Conservation (phyloP, 2,113 vertebrate genomes). For the Camelus dromedarius region DNA sequence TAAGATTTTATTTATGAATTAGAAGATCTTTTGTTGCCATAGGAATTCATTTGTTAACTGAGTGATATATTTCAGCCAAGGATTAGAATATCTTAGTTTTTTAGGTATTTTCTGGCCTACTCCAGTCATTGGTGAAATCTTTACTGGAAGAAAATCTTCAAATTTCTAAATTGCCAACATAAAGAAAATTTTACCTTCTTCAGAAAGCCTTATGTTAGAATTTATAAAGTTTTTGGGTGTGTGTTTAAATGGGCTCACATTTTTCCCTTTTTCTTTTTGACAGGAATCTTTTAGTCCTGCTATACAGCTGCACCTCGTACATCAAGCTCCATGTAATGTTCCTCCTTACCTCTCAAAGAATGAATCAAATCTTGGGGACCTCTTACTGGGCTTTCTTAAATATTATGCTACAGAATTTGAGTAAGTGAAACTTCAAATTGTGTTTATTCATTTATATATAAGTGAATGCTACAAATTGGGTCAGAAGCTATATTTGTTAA, state of each 20-base stretch:
- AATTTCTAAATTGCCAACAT: constrained; percentile 40
- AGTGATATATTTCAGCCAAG: neutral
- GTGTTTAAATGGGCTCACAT: constrained; percentile 16
- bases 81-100: constrained; percentile 56
- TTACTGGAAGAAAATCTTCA: constrained; percentile 58
- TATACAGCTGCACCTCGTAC: constrained; percentile 93
- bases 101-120: constrained; percentile 15
- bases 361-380: constrained; percentile 93
- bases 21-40: constrained; percentile 44
- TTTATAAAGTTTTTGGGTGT: neutral
- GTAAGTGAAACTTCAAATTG: constrained; percentile 87
- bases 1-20: constrained; percentile 41
- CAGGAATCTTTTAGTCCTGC: constrained; percentile 94
- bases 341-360: constrained; percentile 94
- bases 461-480: constrained; percentile 15
- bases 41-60: neutral
- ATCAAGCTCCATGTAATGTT: constrained; percentile 89
- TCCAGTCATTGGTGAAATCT: constrained; percentile 15
- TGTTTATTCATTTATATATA: neutral
- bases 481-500: constrained; percentile 24
- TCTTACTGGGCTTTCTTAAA: constrained; percentile 96
- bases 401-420: constrained; percentile 97
- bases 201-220: constrained; percentile 6
- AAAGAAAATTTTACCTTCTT: constrained; percentile 49
- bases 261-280: constrained; percentile 78